Evolutionary conservation across 2,888 invertebrate species (phyloP).

Genomic region (Vandiemenella viatica): DNA sequence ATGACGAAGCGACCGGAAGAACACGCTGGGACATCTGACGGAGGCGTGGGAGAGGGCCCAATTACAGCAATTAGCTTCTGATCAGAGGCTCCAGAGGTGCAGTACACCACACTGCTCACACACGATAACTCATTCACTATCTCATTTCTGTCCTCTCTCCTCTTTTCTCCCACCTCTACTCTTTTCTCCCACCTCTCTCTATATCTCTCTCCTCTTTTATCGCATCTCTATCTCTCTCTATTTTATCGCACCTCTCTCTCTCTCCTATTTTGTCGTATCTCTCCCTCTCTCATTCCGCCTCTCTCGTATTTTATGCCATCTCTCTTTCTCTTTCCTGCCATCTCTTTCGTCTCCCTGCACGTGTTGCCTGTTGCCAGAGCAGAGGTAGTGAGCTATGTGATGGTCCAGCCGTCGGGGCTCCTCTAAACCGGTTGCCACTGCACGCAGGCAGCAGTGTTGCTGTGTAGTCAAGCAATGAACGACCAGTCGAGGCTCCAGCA

Average conservation of each 20-base stretch:
- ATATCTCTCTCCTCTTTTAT: not conserved
- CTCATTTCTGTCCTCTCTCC: not conserved
- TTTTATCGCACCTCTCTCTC: not conserved
- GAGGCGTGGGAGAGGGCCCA: no score
- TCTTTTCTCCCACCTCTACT: not conserved
- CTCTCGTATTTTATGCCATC: not conserved
- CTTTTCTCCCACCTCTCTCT: not conserved
- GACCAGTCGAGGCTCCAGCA: no score
- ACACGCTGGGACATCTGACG: no score
- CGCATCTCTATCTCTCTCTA: not conserved
- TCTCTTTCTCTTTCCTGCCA: not conserved
- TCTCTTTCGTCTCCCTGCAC: slow-evolving; percentile 2
- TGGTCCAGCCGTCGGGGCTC: no score
- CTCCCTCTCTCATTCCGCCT: not conserved
- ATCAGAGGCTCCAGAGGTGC: no score
- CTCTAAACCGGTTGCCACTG: no score
- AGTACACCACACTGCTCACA: no score
- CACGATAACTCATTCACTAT: not conserved
- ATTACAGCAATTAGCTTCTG: no score
- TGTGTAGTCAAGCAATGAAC: no score
- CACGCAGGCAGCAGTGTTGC: no score
- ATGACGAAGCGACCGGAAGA: no score
- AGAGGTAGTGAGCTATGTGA: no score
- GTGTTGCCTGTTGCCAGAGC: not conserved
- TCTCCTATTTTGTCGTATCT: not conserved